A percentile compares a stretch with the other conserved stretches of the same genome.
Evolutionary conservation across 2,888 invertebrate genomes (phyloP).

Genomic region (Tipula unca): DNA sequence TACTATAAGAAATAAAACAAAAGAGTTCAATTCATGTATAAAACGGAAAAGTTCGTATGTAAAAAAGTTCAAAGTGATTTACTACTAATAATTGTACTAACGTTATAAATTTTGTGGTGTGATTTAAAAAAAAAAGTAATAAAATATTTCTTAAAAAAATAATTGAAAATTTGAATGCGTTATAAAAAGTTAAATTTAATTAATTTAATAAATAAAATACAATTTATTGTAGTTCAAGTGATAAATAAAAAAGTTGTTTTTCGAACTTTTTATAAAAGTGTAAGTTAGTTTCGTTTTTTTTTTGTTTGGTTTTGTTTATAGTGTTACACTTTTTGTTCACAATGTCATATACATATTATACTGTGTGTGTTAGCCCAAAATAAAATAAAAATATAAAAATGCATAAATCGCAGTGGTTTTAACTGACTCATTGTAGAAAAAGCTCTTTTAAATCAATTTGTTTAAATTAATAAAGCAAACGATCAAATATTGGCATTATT

Average conservation of each 20-base stretch:
- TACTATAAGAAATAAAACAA: background rate
- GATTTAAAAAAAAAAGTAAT: background rate
- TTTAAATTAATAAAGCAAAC: background rate
- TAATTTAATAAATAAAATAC: background rate
- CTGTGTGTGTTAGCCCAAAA: background rate
- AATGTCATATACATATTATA: too few species aligned
- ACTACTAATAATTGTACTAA: background rate
- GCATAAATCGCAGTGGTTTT: background rate
- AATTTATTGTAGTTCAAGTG: conserved; percentile 8
- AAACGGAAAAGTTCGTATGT: background rate
- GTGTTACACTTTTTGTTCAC: background rate
- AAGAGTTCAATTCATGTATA: background rate
- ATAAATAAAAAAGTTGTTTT: background rate
- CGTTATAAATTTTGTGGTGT: background rate
- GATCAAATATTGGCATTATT: background rate
- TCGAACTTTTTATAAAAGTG: conserved; percentile 14
- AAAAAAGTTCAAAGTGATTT: background rate
- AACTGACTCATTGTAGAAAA: background rate
- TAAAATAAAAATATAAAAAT: background rate
- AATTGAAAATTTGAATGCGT: conserved; percentile 1
- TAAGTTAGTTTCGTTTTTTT: background rate
- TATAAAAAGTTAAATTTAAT: conserved; percentile 8
- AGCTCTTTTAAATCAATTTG: background rate
- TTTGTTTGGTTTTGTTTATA: background rate
- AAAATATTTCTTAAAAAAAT: background rate